Evolutionary conservation across 2,113 vertebrate genomes (phyloP).

Genomic region (Lates calcarifer): DNA sequence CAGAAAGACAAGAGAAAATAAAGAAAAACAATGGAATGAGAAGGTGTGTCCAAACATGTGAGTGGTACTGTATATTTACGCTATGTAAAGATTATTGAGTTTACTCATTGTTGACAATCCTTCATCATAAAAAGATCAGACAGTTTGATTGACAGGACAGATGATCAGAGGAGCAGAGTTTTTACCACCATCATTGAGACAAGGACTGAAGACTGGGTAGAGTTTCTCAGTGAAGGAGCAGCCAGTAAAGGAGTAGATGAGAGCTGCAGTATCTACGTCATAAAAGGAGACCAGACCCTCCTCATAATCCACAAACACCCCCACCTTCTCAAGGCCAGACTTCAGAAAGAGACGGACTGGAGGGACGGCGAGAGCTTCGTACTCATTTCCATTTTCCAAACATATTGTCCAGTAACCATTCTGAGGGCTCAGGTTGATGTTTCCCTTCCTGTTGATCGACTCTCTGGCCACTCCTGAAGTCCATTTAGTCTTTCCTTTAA

Average conservation of each 20-base stretch:
- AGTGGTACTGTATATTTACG: no score
- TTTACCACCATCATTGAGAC: not conserved
- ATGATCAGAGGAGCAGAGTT: conserved; percentile 33
- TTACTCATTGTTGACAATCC: no score
- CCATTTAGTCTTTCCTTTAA: not conserved
- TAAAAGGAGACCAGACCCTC: conserved; percentile 53
- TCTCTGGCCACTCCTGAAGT: conserved; percentile 16
- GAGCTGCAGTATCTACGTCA: conserved; percentile 20
- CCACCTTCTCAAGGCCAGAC: conserved; percentile 18
- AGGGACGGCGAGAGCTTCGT: not conserved
- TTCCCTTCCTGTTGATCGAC: conserved; percentile 1
- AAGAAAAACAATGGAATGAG: no score
- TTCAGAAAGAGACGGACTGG: not conserved
- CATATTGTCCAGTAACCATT: not conserved
- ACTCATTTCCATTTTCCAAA: conserved; percentile 5
- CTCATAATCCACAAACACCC: conserved; percentile 46
- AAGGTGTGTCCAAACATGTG: no score
- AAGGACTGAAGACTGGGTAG: conserved; percentile 10
- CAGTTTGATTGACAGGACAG: not conserved
- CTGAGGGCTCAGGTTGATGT: not conserved
- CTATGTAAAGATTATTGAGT: no score
- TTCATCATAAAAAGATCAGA: not conserved
- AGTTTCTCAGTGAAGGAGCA: conserved; percentile 31
- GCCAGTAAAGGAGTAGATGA: conserved; percentile 29
- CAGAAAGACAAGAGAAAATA: no score